Conservation (phyloP, 2,888 invertebrate species). For the Dynastes tityus region DNA sequence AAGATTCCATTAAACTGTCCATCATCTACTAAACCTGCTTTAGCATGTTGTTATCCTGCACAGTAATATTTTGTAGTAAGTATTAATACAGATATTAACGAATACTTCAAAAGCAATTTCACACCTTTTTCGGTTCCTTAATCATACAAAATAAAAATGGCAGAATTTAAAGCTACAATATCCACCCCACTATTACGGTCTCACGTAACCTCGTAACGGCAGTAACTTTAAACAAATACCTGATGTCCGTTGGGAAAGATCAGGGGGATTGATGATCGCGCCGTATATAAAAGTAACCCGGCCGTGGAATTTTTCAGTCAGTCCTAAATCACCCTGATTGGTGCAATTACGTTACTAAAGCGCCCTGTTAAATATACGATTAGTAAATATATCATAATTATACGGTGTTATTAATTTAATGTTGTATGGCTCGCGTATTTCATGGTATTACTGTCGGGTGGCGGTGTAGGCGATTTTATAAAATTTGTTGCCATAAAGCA, state of each 20-base stretch:
- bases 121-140: too few relatives aligned
- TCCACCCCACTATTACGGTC: neutral
- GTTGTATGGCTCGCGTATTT: constrained; percentile 26
- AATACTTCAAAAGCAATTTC: too few relatives aligned
- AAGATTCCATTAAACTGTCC: too few relatives aligned
- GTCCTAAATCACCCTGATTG: constrained; percentile 23
- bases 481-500: constrained; percentile 19
- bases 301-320: constrained; percentile 2
- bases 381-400: constrained; percentile 43
- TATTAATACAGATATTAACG: too few relatives aligned
- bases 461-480: constrained; percentile 12
- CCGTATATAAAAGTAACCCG: neutral
- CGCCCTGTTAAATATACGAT: constrained; percentile 26
- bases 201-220: neutral
- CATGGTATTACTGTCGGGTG: neutral
- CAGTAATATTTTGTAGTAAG: too few relatives aligned
- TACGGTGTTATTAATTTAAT: constrained; percentile 39
- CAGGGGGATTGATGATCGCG: neutral
- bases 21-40: too few relatives aligned
- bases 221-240: constrained; percentile 12
- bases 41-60: too few relatives aligned
- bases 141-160: too few relatives aligned
- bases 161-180: too few relatives aligned
- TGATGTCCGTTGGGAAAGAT: constrained; percentile 1
- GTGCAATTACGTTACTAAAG: constrained; percentile 19